phyloP scores from a whole-genome alignment of 2,888 invertebrate genomes.

The Drepana falcataria region DNA sequence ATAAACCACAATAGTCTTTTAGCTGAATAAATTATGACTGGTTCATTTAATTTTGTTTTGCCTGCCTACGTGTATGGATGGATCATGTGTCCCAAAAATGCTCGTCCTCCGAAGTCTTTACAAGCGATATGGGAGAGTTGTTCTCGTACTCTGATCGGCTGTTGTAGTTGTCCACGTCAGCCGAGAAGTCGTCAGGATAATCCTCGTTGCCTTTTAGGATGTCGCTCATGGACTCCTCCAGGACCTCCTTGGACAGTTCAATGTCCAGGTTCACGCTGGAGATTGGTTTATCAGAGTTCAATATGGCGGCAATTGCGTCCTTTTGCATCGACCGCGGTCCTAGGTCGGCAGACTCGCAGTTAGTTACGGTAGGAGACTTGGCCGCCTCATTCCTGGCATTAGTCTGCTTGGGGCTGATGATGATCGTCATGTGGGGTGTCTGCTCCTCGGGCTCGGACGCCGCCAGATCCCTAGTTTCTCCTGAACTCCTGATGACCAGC shows the following conservation, averaged over 20 bases:
- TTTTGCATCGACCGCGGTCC: constrained; percentile 29
- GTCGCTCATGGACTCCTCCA: constrained; percentile 24
- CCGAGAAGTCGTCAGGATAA: constrained; percentile 49
- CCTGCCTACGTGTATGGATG: constrained; percentile 3
- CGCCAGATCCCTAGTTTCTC: constrained; percentile 20
- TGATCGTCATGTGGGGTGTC: constrained; percentile 38
- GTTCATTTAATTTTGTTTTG: constrained; percentile 30
- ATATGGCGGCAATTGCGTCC: constrained; percentile 42
- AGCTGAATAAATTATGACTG: constrained; percentile 62
- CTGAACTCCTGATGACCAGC: constrained; percentile 43
- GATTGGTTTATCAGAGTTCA: constrained; percentile 23
- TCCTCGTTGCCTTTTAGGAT: constrained; percentile 27
- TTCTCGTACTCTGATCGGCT: constrained; percentile 37
- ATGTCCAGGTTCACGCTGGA: constrained; percentile 35
- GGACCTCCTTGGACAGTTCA: constrained; percentile 25
- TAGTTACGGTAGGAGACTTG: background rate
- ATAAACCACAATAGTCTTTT: constrained; percentile 49
- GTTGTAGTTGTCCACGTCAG: constrained; percentile 54
- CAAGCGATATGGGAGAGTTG: constrained; percentile 46
- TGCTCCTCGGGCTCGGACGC: constrained; percentile 16
- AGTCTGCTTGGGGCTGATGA: constrained; percentile 42
- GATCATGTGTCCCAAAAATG: constrained; percentile 56
- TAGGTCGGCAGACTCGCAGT: constrained; percentile 24
- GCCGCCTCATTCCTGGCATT: constrained; percentile 1
- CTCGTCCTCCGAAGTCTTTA: constrained; percentile 52